A percentile compares a stretch with the other conserved stretches of the same genome.
phyloP scores from a whole-genome alignment of 2,888 invertebrate genomes.

The Sminthurides aquaticus region DNA sequence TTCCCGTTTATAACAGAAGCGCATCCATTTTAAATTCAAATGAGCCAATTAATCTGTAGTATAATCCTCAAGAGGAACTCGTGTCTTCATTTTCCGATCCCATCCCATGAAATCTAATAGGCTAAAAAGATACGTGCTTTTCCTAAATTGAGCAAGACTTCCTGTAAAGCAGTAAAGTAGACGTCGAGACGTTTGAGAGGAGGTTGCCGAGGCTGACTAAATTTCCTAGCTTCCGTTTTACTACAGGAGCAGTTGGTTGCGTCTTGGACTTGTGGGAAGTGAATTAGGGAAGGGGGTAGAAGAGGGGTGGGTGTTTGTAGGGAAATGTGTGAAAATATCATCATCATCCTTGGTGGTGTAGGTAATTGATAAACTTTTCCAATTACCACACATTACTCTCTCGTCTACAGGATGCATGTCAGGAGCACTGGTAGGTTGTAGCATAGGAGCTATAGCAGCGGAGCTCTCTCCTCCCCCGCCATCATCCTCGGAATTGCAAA shows the following conservation, averaged over 20 bases:
- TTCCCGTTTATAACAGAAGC: too few species aligned
- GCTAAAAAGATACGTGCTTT: background rate
- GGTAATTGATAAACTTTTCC: constrained; percentile 43
- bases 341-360: constrained; percentile 5
- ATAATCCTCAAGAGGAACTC: background rate
- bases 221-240: too few species aligned
- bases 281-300: too few species aligned
- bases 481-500: constrained; percentile 1
- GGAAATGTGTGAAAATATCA: background rate
- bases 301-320: too few species aligned
- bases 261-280: too few species aligned
- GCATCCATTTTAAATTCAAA: background rate
- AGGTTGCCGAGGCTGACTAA: too few species aligned
- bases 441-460: constrained; percentile 1
- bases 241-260: too few species aligned
- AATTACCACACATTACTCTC: constrained; percentile 37
- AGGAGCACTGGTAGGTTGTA: constrained; percentile 16
- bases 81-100: background rate
- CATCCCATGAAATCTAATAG: background rate
- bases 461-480: background rate
- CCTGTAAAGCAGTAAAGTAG: too few species aligned
- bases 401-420: constrained; percentile 19
- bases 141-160: too few species aligned
- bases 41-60: background rate
- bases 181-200: too few species aligned